Evolutionary conservation across 1,140 invertebrate genomes (phyloP).

Genomic region (Oncopeltus fasciatus): DNA sequence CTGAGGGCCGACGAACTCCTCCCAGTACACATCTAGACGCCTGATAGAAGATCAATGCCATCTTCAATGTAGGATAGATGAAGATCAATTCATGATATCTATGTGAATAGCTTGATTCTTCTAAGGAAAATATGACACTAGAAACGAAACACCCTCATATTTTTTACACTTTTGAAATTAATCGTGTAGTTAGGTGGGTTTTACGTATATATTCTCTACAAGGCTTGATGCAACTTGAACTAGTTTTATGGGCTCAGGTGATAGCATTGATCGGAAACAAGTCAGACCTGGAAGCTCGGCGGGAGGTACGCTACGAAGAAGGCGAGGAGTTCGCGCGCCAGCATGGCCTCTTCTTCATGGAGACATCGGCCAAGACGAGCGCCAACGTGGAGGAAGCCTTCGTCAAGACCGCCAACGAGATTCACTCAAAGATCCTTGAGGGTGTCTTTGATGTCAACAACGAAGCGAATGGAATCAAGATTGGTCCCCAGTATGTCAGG

Average conservation of each 20-base stretch:
- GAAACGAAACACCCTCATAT: too few species aligned
- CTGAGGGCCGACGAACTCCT: neutral
- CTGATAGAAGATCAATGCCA: neutral
- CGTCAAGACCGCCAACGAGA: constrained; percentile 99
- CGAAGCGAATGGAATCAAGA: constrained; percentile 99
- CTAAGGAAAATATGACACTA: too few species aligned
- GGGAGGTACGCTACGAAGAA: constrained; percentile 97
- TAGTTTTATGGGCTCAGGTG: constrained; percentile 99
- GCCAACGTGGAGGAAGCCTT: constrained; percentile 99
- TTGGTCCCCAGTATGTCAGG: constrained; percentile 93
- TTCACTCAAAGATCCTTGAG: constrained; percentile 99
- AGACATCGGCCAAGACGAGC: constrained; percentile 99
- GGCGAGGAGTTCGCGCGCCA: constrained; percentile 97
- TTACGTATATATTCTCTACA: too few species aligned
- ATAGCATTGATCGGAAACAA: constrained; percentile 96
- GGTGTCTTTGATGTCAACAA: constrained; percentile 99
- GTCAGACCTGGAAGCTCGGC: constrained; percentile 89
- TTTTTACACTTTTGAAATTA: too few species aligned
- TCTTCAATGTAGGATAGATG: neutral
- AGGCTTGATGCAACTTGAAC: constrained; percentile 99
- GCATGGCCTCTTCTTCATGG: constrained; percentile 98
- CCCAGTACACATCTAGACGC: neutral
- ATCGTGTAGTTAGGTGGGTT: too few species aligned
- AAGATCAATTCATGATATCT: too few species aligned
- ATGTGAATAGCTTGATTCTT: too few species aligned